A percentile compares a stretch with the other conserved stretches of the same genome.
phyloP scores from a whole-genome alignment of 2,113 vertebrate genomes.

The Neotoma lepida region DNA sequence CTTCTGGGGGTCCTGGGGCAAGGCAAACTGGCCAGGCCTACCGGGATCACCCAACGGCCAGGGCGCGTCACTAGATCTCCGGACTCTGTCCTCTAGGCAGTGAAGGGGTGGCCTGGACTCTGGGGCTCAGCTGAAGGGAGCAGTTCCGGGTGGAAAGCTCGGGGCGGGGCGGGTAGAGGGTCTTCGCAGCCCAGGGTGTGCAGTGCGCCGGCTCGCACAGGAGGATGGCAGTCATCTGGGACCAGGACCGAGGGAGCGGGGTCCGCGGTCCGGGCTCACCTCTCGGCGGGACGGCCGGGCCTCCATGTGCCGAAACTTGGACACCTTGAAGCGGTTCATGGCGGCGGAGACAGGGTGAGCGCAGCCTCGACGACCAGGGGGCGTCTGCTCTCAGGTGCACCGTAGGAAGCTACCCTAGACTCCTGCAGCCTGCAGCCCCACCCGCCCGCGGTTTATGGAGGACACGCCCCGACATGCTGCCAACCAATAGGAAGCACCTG shows the following conservation, averaged over 20 bases:
- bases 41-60: background rate
- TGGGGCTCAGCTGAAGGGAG: background rate
- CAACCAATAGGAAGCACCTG: constrained; percentile 57
- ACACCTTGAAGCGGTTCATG: constrained; percentile 96
- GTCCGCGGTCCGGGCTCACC: constrained; percentile 82
- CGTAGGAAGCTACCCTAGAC: background rate
- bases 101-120: background rate
- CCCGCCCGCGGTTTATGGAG: background rate
- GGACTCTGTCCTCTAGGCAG: background rate
- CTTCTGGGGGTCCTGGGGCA: background rate
- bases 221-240: background rate
- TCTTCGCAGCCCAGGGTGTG: background rate
- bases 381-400: constrained; percentile 35
- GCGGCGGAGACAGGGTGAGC: background rate
- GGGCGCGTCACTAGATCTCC: background rate
- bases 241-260: background rate
- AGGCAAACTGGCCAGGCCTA: background rate
- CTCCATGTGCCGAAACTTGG: constrained; percentile 94
- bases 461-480: background rate
- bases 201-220: fast-evolving
- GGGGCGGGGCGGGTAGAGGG: background rate
- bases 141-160: background rate
- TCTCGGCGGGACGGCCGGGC: constrained; percentile 91
- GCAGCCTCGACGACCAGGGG: background rate
- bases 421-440: constrained; percentile 37